Percentiles rank a stretch among this genome's conserved stretches.
phyloP scores from a whole-genome alignment of 2,113 vertebrate genomes.

The Nothoprocta perdicaria region DNA sequence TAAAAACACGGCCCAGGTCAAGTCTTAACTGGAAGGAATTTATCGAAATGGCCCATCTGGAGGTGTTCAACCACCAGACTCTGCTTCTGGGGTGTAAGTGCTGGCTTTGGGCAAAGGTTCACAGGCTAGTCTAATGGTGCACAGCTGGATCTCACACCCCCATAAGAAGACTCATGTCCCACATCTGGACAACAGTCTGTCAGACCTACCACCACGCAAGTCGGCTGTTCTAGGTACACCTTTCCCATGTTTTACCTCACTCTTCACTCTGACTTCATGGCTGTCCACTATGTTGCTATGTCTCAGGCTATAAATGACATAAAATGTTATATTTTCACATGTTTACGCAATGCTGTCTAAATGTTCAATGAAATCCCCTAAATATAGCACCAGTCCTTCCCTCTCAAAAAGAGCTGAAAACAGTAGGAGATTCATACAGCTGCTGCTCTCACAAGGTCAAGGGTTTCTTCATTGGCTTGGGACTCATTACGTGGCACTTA shows the following conservation, averaged over 20 bases:
- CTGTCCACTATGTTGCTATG: not conserved
- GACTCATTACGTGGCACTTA: conserved; percentile 6
- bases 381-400: not conserved
- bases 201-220: conserved; percentile 34
- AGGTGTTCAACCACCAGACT: conserved; percentile 46
- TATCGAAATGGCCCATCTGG: conserved; percentile 46
- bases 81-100: conserved; percentile 4
- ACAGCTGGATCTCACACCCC: conserved; percentile 27
- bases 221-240: not conserved
- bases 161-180: not conserved
- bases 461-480: conserved; percentile 35
- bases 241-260: not conserved
- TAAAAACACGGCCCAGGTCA: conserved; percentile 48
- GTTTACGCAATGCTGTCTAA: not conserved
- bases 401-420: not conserved
- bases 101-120: conserved; percentile 29
- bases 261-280: not conserved
- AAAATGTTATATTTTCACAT: not conserved
- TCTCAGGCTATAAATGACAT: not conserved
- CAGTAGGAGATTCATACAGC: not conserved
- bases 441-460: not conserved
- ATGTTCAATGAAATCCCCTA: not conserved
- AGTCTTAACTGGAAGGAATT: conserved; percentile 54
- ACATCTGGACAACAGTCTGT: conserved; percentile 42
- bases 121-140: conserved; percentile 19